Conservation (phyloP, 2,797 vertebrate genomes). For the Meda fulgida region DNA sequence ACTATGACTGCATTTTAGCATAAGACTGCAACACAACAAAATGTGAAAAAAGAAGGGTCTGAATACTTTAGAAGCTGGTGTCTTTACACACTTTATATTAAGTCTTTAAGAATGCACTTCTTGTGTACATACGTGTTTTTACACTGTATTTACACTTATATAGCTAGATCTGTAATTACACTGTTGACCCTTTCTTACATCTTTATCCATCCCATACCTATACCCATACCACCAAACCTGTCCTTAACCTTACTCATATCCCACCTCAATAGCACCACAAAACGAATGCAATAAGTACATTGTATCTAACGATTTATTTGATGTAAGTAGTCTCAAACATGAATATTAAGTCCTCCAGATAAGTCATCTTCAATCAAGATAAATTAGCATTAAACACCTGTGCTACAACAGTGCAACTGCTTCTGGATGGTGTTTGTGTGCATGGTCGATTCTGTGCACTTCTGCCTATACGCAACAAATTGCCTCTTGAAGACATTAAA, state of each 20-base stretch:
- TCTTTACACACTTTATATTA: too few species aligned
- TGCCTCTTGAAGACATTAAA: not conserved
- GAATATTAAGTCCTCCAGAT: not conserved
- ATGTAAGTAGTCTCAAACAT: not conserved
- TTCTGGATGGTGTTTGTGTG: not conserved
- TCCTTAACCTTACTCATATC: not conserved
- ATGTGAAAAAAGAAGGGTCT: too few species aligned
- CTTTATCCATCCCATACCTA: not conserved
- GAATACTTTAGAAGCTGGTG: too few species aligned
- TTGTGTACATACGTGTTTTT: not conserved
- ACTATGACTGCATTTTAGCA: not conserved
- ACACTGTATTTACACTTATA: not conserved
- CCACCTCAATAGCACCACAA: not conserved
- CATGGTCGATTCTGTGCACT: not conserved
- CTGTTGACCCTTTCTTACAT: not conserved
- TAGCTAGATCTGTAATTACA: not conserved
- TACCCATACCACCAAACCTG: not conserved
- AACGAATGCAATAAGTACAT: not conserved
- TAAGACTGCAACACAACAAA: too few species aligned
- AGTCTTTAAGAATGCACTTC: not conserved
- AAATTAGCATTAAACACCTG: not conserved
- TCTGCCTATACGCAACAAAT: not conserved
- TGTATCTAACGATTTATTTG: not conserved
- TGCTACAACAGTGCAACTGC: not conserved
- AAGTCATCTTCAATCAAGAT: not conserved